Evolutionary conservation across 2,113 vertebrate species (phyloP), one percentile per base, ranked within the genome.

Genomic region (Pteropus alecto): DNA sequence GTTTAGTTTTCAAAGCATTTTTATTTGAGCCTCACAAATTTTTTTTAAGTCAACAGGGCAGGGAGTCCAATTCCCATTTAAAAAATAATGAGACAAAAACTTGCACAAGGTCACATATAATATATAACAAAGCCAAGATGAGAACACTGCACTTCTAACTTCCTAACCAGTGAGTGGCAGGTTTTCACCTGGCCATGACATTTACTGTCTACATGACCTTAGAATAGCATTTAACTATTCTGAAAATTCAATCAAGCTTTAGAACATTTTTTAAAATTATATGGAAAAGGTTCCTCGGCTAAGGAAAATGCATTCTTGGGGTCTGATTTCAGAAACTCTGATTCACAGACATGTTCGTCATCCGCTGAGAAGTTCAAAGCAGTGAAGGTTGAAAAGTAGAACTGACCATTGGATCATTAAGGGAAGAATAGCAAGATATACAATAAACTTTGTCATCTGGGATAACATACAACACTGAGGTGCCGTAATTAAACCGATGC

Each of bases 41-140:
- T 18, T 76, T 89, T 63, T 93, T 5, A 68, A 83, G 46, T 54
- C n/a, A 48, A 28, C 41, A 87, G 35, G 33, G 9, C 18, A 95
- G 33, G 28, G 7, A 71, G 7, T 35, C 60, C 43, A 93, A 82
- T 82, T 96, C 22, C 18, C 2, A 82, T 22, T 85, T 78, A 48
- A 95, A 93, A 85, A 73, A 63, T 76, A 96, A 79, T 79, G 38
- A 77, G 41, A 67, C 33, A 60, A 92, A 91, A 95, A 15, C 15
- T 41, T 93, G 4, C 15, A 24, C 65, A 82, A 21, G 35, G 38
- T 73, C 71, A 86, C 19, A 73, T 6, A 86, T 48, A 90, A 46
- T 71, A 93, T 94, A 71, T 30, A 76, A 60, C 38, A 89, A 95
- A 92, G 54, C n/a, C 68, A 83, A 85, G 79, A 51, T n/a, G 60